Conservation (phyloP, 2,113 vertebrate genomes). For the Cyanoramphus novaezelandiae region DNA sequence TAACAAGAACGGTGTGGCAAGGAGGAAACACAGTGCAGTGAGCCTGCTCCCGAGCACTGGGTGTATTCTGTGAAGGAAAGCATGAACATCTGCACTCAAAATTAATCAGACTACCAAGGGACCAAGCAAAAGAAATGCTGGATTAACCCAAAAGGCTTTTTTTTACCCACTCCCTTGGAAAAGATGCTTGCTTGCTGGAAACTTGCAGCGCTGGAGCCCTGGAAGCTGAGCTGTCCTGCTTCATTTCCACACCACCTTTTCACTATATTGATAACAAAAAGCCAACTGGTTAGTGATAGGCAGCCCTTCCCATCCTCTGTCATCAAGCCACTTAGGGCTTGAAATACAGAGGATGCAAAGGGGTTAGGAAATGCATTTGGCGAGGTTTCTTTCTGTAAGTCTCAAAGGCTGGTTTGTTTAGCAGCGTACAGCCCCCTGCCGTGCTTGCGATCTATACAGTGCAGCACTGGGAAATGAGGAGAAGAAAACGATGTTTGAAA, state of each 20-base stretch:
- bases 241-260: not conserved
- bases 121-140: not conserved
- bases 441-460: not conserved
- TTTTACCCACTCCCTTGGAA: not conserved
- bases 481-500: not conserved
- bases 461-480: not conserved
- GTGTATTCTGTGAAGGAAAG: not conserved
- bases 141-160: not conserved
- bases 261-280: not conserved
- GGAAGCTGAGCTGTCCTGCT: not conserved
- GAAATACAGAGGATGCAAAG: not conserved
- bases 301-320: not conserved
- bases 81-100: conserved; percentile 38
- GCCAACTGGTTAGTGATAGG: not conserved
- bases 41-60: not conserved
- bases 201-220: not conserved
- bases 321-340: not conserved
- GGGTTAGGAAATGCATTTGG: not conserved
- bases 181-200: not conserved
- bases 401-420: not conserved
- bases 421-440: not conserved
- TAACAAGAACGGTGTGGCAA: not conserved
- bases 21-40: not conserved
- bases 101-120: not conserved
- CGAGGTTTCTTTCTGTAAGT: not conserved